Evolutionary conservation across 2,888 invertebrate species (phyloP).

Genomic region (Drosophila diplacantha): DNA sequence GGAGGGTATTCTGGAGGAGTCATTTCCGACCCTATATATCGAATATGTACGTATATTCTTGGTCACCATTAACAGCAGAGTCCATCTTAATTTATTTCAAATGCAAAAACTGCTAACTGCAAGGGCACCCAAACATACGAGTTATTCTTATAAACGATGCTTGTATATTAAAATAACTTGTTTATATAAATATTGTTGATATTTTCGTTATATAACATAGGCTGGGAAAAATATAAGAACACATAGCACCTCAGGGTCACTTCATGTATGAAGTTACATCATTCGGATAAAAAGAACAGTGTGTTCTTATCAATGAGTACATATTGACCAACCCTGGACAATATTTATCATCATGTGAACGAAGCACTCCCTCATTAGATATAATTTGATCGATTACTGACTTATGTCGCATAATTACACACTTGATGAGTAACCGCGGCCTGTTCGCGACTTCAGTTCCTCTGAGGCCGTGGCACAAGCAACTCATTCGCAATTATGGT

Average conservation of each 20-base stretch:
- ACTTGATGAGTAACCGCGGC: background rate
- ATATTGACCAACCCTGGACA: slow-evolving; percentile 12
- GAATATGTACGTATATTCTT: no score
- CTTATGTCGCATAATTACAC: slow-evolving; percentile 30
- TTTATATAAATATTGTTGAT: background rate
- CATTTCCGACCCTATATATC: background rate
- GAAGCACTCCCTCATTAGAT: slow-evolving; percentile 30
- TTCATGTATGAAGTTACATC: background rate
- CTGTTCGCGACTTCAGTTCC: slow-evolving; percentile 21
- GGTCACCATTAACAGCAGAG: background rate
- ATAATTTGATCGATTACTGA: slow-evolving; percentile 53
- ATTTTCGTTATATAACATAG: background rate
- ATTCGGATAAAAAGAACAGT: background rate
- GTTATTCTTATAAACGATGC: background rate
- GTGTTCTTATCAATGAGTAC: background rate
- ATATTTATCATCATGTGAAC: slow-evolving; percentile 23
- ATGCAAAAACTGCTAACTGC: no score
- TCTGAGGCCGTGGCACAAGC: slow-evolving; percentile 29
- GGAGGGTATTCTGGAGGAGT: no score
- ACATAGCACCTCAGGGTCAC: background rate
- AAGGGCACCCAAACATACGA: no score
- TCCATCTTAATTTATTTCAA: no score
- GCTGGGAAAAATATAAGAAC: no score
- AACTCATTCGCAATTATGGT: slow-evolving; percentile 36
- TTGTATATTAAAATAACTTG: background rate